Base-by-base conservation (phyloP, 2,888 invertebrate species). In the Phyto melanocephala region DNA sequence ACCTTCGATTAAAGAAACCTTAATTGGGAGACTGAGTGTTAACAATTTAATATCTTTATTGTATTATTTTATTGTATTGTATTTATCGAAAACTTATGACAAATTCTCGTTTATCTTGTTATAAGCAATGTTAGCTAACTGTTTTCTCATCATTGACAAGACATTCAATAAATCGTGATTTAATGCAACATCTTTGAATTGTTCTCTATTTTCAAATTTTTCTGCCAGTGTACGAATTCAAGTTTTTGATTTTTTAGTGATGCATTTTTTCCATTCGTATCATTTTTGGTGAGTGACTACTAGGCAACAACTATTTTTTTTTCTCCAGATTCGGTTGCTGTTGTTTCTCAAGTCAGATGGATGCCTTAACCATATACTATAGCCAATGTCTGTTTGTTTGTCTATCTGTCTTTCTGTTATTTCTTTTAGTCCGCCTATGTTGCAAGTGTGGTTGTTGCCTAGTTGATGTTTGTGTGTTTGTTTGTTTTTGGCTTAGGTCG, bases 401-500 rank as follows among this genome's bases (percentile, higher is more conserved):
- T 4, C 5, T 15, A 47, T 72, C 28, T 37, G 45, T 56, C 13
- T 28, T 6, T 68, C 22, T n/a, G 10, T 45, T 24, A 28, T 24
- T 5, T 67, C 8, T 56, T 8, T n/a, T 28, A 28, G 28, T 28
- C 37, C 42, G 22, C 68, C 37, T 52, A 54, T 75, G 71, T 47
- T 52, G 76, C 74, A 10, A 22, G 50, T 58, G 22, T 68, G 71
- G 52, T 70, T 78, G 74, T 82, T 75, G 81, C 83, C 84, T 80
- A 60, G 40, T 70, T 84, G 70, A 79, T 67, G 78, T 84, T 84
- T 72, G 50, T 71, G 65, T 83, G 79, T 83, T 72, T 70, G 76
- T 82, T 84, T 77, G 54, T 63, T 63, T 75, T 67, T 77, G 62
- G 65, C 80, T 78, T 82, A 84, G 85, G 85, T 22, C 15, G 40